These are phyloP conservation scores for Caenorhabditis sp. DNA, from an alignment of 2,888 invertebrate genomes.

Conservation along the genomic window DNA sequence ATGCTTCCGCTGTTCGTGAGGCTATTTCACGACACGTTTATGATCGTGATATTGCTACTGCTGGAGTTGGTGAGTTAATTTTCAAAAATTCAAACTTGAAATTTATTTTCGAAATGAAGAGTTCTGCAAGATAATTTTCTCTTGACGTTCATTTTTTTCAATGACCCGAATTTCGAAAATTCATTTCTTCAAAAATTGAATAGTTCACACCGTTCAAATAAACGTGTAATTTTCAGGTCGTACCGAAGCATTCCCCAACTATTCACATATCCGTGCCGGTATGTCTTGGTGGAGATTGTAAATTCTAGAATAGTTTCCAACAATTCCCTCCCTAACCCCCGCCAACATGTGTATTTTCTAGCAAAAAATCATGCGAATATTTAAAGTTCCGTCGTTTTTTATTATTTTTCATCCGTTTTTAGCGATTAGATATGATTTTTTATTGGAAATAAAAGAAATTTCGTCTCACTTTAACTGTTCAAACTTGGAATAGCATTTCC, in stretches of 20 bases:
- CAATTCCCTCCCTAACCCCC: background rate
- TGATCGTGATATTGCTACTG: constrained; percentile 66
- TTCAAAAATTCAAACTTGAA: background rate
- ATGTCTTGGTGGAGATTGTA: constrained; percentile 70
- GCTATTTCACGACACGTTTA: constrained; percentile 68
- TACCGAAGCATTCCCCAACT: constrained; percentile 67
- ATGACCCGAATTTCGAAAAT: too few relatives aligned
- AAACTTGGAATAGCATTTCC: too few relatives aligned
- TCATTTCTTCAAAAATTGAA: too few relatives aligned
- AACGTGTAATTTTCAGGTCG: constrained; percentile 34
- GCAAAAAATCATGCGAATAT: background rate
- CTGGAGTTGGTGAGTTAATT: constrained; percentile 59
- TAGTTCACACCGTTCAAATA: too few relatives aligned
- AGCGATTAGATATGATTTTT: constrained; percentile 2
- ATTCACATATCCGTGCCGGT: constrained; percentile 61
- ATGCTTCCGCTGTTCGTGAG: constrained; percentile 49
- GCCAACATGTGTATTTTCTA: background rate
- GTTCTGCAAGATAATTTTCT: background rate
- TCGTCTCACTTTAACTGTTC: too few relatives aligned
- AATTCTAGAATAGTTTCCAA: background rate
- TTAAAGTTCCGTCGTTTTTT: background rate
- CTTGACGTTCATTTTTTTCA: background rate
- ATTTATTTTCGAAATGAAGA: background rate
- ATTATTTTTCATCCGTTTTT: background rate
- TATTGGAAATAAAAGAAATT: background rate